These are phyloP conservation scores for Aplysia californica DNA, from an alignment of 1,140 invertebrate genomes.

Conservation along the genomic window DNA sequence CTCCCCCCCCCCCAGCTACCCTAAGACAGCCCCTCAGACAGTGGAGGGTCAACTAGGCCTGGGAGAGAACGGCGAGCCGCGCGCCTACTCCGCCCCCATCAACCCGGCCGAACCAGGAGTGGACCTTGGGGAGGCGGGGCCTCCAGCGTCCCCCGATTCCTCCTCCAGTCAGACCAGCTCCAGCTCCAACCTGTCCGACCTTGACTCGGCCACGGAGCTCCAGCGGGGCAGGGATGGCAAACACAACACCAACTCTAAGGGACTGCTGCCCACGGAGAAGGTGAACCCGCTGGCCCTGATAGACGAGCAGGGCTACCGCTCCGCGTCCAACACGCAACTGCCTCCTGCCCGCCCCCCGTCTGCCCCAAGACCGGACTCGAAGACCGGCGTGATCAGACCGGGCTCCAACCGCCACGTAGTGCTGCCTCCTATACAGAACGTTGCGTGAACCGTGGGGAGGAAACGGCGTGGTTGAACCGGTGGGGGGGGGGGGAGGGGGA, in stretches of 20 bases:
- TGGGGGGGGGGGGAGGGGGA: too few species aligned
- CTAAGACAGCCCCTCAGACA: constrained; percentile 55
- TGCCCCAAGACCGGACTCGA: constrained; percentile 38
- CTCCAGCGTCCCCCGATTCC: constrained; percentile 50
- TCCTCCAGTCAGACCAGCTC: constrained; percentile 43
- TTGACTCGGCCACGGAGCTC: constrained; percentile 56
- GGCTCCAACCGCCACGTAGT: constrained; percentile 61
- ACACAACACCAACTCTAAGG: constrained; percentile 29
- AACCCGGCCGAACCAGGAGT: constrained; percentile 26
- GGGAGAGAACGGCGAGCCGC: constrained; percentile 24
- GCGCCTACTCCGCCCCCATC: constrained; percentile 49
- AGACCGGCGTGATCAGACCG: constrained; percentile 36
- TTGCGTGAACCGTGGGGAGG: too few species aligned
- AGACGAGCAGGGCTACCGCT: constrained; percentile 29
- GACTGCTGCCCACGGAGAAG: constrained; percentile 46
- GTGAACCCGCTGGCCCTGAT: constrained; percentile 49
- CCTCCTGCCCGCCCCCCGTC: constrained; percentile 38
- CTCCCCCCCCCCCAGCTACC: constrained; percentile 44
- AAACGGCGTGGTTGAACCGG: too few species aligned
- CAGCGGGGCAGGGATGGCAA: constrained; percentile 29
- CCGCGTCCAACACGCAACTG: constrained; percentile 3
- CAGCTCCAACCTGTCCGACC: constrained; percentile 47
- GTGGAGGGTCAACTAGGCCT: constrained; percentile 47
- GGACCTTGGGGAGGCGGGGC: not conserved
- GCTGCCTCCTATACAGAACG: constrained; percentile 57